These are phyloP conservation scores for Martes martes DNA, from an alignment of 2,113 vertebrate species.

Conservation along the genomic window DNA sequence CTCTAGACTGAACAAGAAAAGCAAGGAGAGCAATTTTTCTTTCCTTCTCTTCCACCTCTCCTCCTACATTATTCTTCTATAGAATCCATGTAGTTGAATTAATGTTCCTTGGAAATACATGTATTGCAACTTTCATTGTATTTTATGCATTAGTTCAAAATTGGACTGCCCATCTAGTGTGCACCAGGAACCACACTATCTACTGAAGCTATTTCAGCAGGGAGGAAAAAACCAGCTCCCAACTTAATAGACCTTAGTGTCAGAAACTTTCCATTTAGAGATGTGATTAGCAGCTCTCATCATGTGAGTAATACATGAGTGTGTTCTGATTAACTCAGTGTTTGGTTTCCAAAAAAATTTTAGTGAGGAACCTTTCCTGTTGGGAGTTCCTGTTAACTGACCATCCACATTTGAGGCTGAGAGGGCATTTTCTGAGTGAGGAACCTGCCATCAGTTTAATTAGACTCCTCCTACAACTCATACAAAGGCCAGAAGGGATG, in stretches of 20 bases:
- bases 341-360: neutral
- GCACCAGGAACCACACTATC: neutral
- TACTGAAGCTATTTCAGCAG: neutral
- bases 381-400: neutral
- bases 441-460: neutral
- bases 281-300: neutral
- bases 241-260: neutral
- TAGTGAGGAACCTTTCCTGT: neutral
- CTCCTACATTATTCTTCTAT: accelerated
- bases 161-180: no score
- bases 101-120: neutral
- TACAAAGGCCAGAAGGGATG: neutral
- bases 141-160: neutral
- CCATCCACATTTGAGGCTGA: neutral
- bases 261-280: neutral
- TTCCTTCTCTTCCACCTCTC: neutral
- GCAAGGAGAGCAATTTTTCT: neutral
- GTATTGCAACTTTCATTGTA: neutral
- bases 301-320: no score
- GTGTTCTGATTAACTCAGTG: neutral
- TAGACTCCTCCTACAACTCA: neutral
- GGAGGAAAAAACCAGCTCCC: neutral
- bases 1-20: neutral
- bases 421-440: neutral
- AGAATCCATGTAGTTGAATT: neutral